phyloP scores from a whole-genome alignment of 2,113 vertebrate species.

The Cavia aperea region DNA sequence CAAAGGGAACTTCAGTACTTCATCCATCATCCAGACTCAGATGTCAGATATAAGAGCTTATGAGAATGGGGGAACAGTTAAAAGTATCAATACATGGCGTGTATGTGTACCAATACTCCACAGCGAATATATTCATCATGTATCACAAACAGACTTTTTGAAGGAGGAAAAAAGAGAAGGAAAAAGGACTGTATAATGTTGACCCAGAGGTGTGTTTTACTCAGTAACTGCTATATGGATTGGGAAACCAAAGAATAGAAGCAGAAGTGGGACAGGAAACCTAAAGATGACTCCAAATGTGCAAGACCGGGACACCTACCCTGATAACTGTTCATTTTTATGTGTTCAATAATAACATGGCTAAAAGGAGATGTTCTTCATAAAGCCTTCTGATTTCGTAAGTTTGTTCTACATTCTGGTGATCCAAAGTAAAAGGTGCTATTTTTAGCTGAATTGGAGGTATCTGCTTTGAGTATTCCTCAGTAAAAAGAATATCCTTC shows the following conservation, averaged over 20 bases:
- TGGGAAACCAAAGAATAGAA: neutral
- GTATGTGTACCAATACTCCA: neutral
- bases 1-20: neutral
- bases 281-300: neutral
- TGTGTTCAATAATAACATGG: neutral
- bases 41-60: neutral
- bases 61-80: neutral
- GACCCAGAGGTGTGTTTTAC: neutral
- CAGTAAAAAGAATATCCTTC: neutral
- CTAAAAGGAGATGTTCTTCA: neutral
- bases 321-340: neutral
- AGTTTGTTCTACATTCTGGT: neutral
- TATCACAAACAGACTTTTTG: neutral
- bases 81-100: neutral
- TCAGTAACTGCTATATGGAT: neutral
- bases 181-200: neutral
- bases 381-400: neutral
- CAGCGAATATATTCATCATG: neutral
- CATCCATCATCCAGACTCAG: slow-evolving; percentile 19
- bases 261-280: neutral
- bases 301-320: neutral
- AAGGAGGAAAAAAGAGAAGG: neutral
- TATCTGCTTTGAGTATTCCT: neutral
- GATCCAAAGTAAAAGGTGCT: neutral
- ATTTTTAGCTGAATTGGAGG: neutral